A percentile compares a stretch with the other conserved stretches of the same genome.
These are phyloP conservation scores for Hormaphis cornu DNA, from an alignment of 1,140 invertebrate genomes.

Conservation along the genomic window DNA sequence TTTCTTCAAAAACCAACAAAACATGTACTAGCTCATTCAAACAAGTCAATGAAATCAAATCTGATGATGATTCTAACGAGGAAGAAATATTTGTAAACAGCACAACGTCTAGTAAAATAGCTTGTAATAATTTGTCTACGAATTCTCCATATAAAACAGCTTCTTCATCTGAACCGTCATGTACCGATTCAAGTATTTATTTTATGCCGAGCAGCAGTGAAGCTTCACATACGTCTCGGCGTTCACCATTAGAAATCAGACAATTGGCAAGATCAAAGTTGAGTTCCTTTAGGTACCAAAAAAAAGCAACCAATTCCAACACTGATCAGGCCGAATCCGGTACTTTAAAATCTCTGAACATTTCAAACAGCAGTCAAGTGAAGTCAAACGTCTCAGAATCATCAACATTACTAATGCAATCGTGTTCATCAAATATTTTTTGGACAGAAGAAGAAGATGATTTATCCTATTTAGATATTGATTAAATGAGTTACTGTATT, in stretches of 20 bases:
- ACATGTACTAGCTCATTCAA: not conserved
- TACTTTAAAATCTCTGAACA: too few species aligned
- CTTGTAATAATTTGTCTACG: not conserved
- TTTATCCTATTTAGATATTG: constrained; percentile 13
- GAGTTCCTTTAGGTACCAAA: not conserved
- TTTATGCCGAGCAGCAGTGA: not conserved
- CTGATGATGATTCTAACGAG: constrained; percentile 1
- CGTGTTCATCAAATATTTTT: not conserved
- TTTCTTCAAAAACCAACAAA: not conserved
- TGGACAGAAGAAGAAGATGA: constrained; percentile 11
- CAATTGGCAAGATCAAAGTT: constrained; percentile 6
- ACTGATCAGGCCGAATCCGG: too few species aligned
- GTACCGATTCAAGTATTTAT: not conserved
- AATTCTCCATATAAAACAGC: not conserved
- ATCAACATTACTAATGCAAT: not conserved
- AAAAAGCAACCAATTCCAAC: not conserved
- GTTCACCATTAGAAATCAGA: not conserved
- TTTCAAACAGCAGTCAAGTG: not conserved
- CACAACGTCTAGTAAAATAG: not conserved
- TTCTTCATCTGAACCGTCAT: not conserved
- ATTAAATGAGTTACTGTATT: too few species aligned
- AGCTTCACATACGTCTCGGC: not conserved
- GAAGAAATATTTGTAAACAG: not conserved
- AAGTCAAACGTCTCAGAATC: not conserved
- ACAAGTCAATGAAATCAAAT: not conserved